Base-by-base conservation (phyloP, 2,113 vertebrate genomes). In the Notothenia coriiceps region DNA sequence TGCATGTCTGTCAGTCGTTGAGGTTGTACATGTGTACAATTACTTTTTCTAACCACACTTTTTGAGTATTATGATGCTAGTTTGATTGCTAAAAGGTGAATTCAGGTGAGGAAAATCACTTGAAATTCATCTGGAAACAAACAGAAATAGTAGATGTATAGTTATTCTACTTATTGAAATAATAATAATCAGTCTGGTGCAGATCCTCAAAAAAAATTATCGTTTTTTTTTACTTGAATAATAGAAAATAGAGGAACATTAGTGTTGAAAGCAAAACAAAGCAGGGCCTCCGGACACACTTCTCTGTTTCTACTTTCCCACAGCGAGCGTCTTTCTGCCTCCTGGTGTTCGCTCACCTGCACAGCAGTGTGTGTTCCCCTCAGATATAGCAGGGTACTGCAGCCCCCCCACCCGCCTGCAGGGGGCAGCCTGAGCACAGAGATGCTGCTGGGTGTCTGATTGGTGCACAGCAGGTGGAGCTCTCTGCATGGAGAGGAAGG, bases 291-390 rank as follows among this genome's bases (percentile, higher is more conserved):
- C 85, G 83, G 44, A 77, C 70, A 69, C 43, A 79, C 51, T 63
- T 70, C 66, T 70, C 65, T 55, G 4, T 54, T 22, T 90, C 90
- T 92, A 93, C 91, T 93, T 94, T 91, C 33, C 49, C 1, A 1
- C 25, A 44, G 1, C 0, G 0, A 12, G 83, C 87, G 92, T 80
- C 50, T 65, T 83, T 82, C 17, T 62, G 83, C 87, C 91, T 25
- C 85, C 93, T 93, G 86, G 52, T 82, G 90, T 82, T 55, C 13
- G 57, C 9, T 8, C 11, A 2, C 1, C 2, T 18, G 6, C 10
- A 60, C 66, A 2, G 12, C 15, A 12, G 29, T 0, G 5, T 7
- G 3, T 0, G 0, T 5, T 10, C 0, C 1, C 8, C 25, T 40
- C 5, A 2, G 8, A 14, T 0, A 0, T 3, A 11, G 10, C 11